phyloP scores from a whole-genome alignment of 2,797 vertebrate species.

The Bufotes viridis region DNA sequence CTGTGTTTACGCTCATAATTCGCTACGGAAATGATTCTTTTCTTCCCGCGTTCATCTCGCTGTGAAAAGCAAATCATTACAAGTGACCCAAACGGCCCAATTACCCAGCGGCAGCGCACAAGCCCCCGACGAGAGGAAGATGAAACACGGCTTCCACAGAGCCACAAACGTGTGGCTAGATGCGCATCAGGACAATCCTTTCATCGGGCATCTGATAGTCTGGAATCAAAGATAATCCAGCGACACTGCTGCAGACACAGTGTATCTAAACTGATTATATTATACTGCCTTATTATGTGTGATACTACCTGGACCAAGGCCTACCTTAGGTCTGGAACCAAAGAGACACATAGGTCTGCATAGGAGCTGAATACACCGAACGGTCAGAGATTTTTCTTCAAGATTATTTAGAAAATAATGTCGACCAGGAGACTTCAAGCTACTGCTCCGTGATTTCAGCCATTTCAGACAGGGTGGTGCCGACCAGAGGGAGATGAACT shows the following conservation, averaged over 20 bases:
- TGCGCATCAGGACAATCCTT: not conserved
- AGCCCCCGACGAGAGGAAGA: too few relatives aligned
- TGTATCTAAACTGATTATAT: not conserved
- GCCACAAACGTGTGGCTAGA: not conserved
- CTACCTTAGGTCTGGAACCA: too few relatives aligned
- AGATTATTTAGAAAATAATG: too few relatives aligned
- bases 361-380: too few relatives aligned
- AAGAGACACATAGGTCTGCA: too few relatives aligned
- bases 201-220: not conserved
- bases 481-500: too few relatives aligned
- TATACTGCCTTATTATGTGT: not conserved
- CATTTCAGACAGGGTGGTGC: too few relatives aligned
- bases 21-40: slow-evolving; percentile 22
- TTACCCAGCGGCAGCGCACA: not conserved
- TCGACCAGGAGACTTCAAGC: too few relatives aligned
- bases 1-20: slow-evolving; percentile 44
- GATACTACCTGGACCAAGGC: too few relatives aligned
- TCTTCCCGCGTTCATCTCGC: not conserved
- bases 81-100: slow-evolving; percentile 1
- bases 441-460: too few relatives aligned
- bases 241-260: not conserved
- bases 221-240: not conserved
- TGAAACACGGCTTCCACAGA: not conserved
- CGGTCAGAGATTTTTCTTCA: too few relatives aligned
- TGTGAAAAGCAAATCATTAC: slow-evolving; percentile 29